Percentiles rank a stretch among this genome's conserved stretches.
phyloP scores from a whole-genome alignment of 2,888 invertebrate species.

The Chamaedrilus cognettii region DNA sequence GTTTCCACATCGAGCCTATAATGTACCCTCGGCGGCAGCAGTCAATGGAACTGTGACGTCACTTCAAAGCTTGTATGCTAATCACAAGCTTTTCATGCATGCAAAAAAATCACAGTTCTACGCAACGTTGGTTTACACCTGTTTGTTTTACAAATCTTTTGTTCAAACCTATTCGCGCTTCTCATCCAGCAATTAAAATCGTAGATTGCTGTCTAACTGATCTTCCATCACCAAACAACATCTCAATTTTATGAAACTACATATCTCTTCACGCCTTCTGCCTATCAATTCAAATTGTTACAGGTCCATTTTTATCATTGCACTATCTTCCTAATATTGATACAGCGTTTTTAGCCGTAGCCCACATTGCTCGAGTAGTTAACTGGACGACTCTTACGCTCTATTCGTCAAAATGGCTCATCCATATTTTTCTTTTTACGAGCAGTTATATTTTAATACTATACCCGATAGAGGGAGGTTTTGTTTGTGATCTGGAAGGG shows the following conservation, averaged over 20 bases:
- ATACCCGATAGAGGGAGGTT: conserved; percentile 82
- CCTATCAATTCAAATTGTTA: conserved; percentile 68
- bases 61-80: no score
- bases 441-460: no score
- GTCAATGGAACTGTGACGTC: no score
- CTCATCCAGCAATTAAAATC: conserved; percentile 39
- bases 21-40: no score
- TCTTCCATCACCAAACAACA: conserved; percentile 44
- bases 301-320: conserved; percentile 72
- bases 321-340: conserved; percentile 70
- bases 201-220: conserved; percentile 39
- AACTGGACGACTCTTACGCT: conserved; percentile 72
- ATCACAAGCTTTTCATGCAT: no score
- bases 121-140: no score
- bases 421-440: conserved; percentile 74
- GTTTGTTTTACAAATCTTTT: no score
- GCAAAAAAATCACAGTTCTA: no score
- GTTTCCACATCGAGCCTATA: no score
- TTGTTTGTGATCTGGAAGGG: conserved; percentile 96
- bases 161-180: conserved; percentile 41
- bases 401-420: conserved; percentile 72
- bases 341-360: conserved; percentile 69
- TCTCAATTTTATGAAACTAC: conserved; percentile 67
- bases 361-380: conserved; percentile 73
- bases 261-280: conserved; percentile 54